These are phyloP conservation scores for Pomatorhinus ruficollis DNA, from an alignment of 2,113 vertebrate species.

Conservation along the genomic window DNA sequence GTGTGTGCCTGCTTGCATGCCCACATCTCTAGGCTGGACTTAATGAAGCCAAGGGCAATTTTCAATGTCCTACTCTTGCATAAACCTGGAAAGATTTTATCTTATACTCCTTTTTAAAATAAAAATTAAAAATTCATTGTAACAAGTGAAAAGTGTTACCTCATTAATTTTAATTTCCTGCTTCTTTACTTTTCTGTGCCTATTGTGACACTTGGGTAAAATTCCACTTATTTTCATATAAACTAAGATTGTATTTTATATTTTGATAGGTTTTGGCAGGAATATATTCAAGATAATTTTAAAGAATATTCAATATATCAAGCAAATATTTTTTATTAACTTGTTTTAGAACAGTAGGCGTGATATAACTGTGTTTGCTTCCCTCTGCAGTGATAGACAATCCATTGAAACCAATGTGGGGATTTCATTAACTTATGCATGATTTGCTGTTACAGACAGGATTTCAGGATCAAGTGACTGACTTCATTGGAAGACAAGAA, in stretches of 20 bases:
- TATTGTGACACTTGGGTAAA: neutral
- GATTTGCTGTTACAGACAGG: neutral
- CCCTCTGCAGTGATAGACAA: neutral
- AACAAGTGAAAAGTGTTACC: neutral
- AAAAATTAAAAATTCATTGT: neutral
- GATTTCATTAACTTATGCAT: neutral
- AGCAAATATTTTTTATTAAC: neutral
- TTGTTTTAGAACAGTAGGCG: neutral
- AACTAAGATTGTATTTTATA: neutral
- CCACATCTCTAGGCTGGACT: neutral
- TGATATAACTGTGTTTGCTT: neutral
- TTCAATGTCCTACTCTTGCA: neutral
- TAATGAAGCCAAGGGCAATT: neutral
- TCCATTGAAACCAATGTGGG: neutral
- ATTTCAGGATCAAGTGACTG: neutral
- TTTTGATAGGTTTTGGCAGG: neutral
- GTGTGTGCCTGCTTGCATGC: rapidly evolving
- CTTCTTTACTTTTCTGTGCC: neutral
- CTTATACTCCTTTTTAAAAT: neutral
- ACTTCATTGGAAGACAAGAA: neutral
- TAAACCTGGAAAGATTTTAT: neutral
- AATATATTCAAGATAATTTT: neutral
- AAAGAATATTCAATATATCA: neutral
- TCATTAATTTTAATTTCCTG: neutral
- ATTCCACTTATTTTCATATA: neutral